Conservation (phyloP, 2,113 vertebrate genomes). For the Drymodes brunneopygia region DNA sequence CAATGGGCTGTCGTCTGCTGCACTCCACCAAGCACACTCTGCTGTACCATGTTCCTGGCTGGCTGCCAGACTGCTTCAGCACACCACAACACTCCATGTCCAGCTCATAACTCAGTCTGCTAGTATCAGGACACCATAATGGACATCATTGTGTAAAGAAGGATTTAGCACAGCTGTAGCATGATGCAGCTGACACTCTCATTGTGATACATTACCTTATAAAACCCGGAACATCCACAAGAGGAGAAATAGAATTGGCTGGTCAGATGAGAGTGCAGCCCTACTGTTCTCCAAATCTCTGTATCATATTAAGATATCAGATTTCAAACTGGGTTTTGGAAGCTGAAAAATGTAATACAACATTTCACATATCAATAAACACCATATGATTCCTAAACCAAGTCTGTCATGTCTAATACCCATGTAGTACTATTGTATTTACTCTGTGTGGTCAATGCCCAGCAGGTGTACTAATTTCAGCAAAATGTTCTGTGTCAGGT, state of each 20-base stretch:
- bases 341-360: background rate
- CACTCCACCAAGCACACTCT: conserved; percentile 12
- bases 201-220: conserved; percentile 14
- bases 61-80: background rate
- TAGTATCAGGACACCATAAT: background rate
- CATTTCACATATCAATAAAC: background rate
- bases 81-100: background rate
- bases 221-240: background rate
- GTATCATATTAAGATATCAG: background rate
- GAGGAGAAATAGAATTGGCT: background rate
- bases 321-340: background rate
- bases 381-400: background rate
- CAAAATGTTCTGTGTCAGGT: background rate
- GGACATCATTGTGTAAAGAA: conserved; percentile 35
- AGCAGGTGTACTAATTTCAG: background rate
- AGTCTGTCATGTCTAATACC: background rate
- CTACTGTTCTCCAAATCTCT: background rate
- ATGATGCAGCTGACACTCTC: conserved; percentile 1
- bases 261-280: background rate
- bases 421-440: background rate
- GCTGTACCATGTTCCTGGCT: background rate
- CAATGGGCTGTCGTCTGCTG: background rate
- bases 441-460: background rate
- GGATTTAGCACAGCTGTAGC: conserved; percentile 43
- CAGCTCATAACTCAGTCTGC: conserved; percentile 26